A percentile compares a stretch with the other conserved stretches of the same genome.
phyloP scores from a whole-genome alignment of 2,113 vertebrate species.

The Oenanthe oenanthe region DNA sequence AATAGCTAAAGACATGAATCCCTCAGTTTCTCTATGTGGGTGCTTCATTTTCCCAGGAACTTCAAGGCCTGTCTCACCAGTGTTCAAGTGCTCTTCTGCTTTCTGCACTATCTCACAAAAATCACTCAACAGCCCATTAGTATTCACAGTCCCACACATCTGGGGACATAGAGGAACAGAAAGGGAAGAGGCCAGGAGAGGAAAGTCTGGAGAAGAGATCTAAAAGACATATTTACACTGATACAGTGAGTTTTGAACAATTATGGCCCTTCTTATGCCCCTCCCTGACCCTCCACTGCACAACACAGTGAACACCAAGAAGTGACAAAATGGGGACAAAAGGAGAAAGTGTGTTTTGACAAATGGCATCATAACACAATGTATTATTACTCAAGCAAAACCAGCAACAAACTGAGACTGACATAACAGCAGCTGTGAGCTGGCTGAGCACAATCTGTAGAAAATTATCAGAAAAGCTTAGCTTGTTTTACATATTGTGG shows the following conservation, averaged over 20 bases:
- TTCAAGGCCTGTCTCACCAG: background rate
- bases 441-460: background rate
- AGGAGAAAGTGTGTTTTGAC: background rate
- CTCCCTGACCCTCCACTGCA: background rate
- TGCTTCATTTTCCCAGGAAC: background rate
- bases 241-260: background rate
- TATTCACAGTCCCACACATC: background rate
- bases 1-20: background rate
- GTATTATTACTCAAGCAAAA: background rate
- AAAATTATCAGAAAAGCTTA: background rate
- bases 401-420: background rate
- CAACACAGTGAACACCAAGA: background rate
- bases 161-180: background rate
- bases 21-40: background rate
- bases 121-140: background rate
- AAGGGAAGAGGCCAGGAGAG: background rate
- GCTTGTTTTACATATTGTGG: background rate
- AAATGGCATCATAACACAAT: background rate
- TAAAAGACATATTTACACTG: background rate
- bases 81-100: background rate
- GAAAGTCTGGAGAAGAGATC: background rate
- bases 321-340: background rate
- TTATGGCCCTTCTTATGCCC: background rate
- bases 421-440: background rate
- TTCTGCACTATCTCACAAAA: background rate